Evolutionary conservation across 2,113 vertebrate genomes (phyloP).

Genomic region (Brevimyrus niger): DNA sequence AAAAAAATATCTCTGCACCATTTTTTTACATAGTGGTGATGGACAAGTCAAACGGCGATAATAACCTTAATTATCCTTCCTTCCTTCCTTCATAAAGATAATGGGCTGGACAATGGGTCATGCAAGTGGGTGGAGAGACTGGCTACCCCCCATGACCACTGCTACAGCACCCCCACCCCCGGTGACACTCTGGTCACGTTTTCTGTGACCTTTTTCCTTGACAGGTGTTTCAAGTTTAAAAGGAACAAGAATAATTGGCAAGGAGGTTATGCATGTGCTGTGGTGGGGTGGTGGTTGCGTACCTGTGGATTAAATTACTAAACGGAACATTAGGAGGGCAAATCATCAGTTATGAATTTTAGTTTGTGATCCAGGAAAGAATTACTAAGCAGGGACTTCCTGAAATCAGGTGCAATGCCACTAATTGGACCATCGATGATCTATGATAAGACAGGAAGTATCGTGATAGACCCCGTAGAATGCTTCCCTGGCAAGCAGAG

Average conservation of each 20-base stretch:
- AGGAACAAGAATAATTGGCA: neutral
- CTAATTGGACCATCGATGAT: neutral
- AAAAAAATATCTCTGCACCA: neutral
- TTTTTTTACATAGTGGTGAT: neutral
- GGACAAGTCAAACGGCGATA: neutral
- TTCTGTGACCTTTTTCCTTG: neutral
- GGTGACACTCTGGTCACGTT: constrained; percentile 65
- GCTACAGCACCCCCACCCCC: constrained; percentile 74
- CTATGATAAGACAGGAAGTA: neutral
- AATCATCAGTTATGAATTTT: neutral
- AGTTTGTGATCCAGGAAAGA: neutral
- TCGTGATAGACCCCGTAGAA: neutral
- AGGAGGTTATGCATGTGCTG: neutral
- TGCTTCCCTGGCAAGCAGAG: neutral
- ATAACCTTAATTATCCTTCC: neutral
- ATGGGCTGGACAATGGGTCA: neutral
- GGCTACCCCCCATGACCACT: neutral
- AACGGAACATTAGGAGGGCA: neutral
- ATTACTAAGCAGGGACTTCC: neutral
- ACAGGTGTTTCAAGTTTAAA: neutral
- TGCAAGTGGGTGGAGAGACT: neutral
- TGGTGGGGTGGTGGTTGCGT: neutral
- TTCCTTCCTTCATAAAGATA: constrained; percentile 67
- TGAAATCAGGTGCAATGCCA: neutral
- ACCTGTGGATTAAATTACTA: neutral